These are phyloP conservation scores for Tetragonula carbonaria DNA, from an alignment of 2,888 invertebrate genomes.

Conservation along the genomic window DNA sequence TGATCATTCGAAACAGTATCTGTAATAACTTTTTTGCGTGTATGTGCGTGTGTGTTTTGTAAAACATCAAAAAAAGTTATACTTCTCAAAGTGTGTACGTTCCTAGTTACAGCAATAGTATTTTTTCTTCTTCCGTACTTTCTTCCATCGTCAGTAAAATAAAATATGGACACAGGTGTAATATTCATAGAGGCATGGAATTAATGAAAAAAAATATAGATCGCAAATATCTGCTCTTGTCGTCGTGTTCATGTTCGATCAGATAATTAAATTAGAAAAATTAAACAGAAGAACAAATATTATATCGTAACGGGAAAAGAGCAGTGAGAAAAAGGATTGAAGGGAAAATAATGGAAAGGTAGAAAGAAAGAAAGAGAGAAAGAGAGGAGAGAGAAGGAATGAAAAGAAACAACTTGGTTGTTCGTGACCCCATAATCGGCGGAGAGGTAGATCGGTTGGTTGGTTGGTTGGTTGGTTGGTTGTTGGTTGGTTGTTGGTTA, in stretches of 20 bases:
- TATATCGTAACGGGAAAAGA: background rate
- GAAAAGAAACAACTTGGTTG: conserved; percentile 58
- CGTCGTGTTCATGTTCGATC: background rate
- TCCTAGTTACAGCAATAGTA: too few relatives aligned
- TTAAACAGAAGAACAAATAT: background rate
- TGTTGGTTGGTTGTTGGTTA: conserved; percentile 19
- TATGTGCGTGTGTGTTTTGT: too few relatives aligned
- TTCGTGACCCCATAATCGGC: conserved; percentile 81
- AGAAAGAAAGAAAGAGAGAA: background rate
- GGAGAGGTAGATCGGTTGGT: conserved; percentile 45
- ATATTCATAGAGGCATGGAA: background rate
- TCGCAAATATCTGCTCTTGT: background rate
- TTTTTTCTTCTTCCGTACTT: too few relatives aligned
- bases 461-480: conserved; percentile 20
- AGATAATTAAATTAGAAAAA: background rate
- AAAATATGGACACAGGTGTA: background rate
- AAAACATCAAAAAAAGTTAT: too few relatives aligned
- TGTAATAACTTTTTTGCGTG: background rate
- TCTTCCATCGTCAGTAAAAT: too few relatives aligned
- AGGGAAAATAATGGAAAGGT: conserved; percentile 7
- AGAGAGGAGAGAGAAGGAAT: conserved; percentile 19
- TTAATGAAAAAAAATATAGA: background rate
- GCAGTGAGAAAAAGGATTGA: background rate
- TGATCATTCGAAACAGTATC: too few relatives aligned
- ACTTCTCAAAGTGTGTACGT: too few relatives aligned